Base-by-base conservation (phyloP, 2,113 vertebrate genomes). In the Cyprinodon tularosa region DNA sequence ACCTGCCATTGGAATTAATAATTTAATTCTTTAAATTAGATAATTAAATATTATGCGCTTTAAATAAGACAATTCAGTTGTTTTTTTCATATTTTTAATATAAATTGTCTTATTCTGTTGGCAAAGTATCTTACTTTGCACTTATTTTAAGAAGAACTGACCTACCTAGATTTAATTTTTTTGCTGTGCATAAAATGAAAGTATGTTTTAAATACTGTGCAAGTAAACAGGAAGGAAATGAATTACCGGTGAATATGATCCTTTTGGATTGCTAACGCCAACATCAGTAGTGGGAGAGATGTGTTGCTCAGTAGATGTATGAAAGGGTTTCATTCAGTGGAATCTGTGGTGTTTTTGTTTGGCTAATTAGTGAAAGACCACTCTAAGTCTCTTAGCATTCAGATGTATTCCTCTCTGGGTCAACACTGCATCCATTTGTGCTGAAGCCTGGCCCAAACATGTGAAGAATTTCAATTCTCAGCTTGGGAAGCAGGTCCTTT, bases 301-400 rank as follows among this genome's bases (percentile, higher is more conserved):
- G 78, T 74, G 65, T 80, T 4, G 20, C 76, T 77, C 77, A 77
- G 66, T 60, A 84, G 71, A 38, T 71, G 71, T 47, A 86, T 92
- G 89, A 93, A 93, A 91, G 87, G 74, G 12, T 37, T 79, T 83
- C 82, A 86, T 91, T 92, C 85, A 92, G 61, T n/a, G 37, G 62
- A 6, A 44, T 68, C 72, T 71, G 74, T 37, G 77, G 77, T 80
- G 59, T 63, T 80, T 88, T 80, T 77, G 57, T 85, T 70, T 75
- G 63, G 81, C 76, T 90, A 82, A 90, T 91, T 88, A 91, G 76
- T 67, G 22, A 81, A 83, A 83, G 66, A 40, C 67, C 65, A 76
- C 69, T 86, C 82, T 45, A 84, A 85, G 87, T 82, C 86, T 90
- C 76, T 92, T 90, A 87, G 86, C 85, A 91, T 91, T 83, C 89